Evolutionary conservation across 2,888 invertebrate genomes (phyloP), one percentile per base, ranked within the genome.

Genomic region (Pilophorus perplexus): DNA sequence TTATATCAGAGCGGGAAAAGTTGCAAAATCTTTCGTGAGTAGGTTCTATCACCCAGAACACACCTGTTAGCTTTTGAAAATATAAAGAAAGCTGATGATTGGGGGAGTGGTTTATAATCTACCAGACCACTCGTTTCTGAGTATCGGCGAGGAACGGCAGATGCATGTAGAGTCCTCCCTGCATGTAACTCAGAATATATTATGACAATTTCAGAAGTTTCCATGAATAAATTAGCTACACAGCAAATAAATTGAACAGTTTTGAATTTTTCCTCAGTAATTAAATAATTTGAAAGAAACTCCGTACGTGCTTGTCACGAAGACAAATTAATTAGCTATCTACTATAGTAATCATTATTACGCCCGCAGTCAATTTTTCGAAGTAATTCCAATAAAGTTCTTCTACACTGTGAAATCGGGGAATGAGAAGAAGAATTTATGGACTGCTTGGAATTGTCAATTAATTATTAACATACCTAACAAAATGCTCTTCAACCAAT

Each of bases 51-150:
- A 28, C 44, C 33, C 22, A 59, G 23, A 65, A 83, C 84, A 85
- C 88, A 94, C 90, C 89, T 92, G 88, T 95, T 96, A 74, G 85
- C 89, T 80, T 87, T 85, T 77, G 90, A 86, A 84, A 96, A 92
- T 80, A 95, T 85, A 85, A 94, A 96, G 82, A 96, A 87, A 75
- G 95, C 90, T 78, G 88, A 87, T 75, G 89, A 91, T 77, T 87
- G 86, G 73, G 96, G 95, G 76, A 96, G 91, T 74, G 93, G 92
- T 80, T 91, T 91, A 80, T 87, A 85, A 80, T 87, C 87, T 81
- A 87, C 88, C 79, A 85, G 84, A 76, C 88, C 85, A 82, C 88
- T 88, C 76, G 91, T 83, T 79, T 92, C 91, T 70, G 93, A 93
- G 79, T 93, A 83, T 71, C 93, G 84, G 72, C 92, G 82, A 72